Base-by-base conservation (phyloP, 1,140 invertebrate species). In the Saccostrea echinata region DNA sequence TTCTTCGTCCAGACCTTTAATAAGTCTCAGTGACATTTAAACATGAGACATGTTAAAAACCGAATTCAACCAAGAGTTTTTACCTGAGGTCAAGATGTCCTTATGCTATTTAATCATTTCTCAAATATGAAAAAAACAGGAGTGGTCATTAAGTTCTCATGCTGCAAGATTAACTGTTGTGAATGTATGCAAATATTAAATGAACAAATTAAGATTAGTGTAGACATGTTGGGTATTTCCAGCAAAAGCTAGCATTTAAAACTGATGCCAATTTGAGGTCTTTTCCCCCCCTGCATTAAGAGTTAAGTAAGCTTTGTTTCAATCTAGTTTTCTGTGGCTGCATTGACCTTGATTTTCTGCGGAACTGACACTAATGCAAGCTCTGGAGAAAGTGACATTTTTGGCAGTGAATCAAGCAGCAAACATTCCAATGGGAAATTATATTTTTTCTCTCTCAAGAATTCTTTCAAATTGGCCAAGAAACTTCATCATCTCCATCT, bases 401-500 rank as follows among this genome's bases (percentile, higher is more conserved):
- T 76, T 76, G 68, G 68, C 68, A 76, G 27, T 76, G 68, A 76
- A 76, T 76, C 68, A 76, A 76, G 30, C 68, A 76, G 3, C 68
- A 30, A 76, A 76, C 68, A 76, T 76, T 76, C 68, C 68, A 76
- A 76, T 76, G 68, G 68, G 68, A 76, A 76, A 76, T 76, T 76
- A 76, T 76, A 76, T 76, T 76, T 76, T 76, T 76, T 76, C 68
- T 76, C 68, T 76, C 68, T 76, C 68, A 76, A 76, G 68, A 76
- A 76, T 76, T 76, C 68, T 76, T 76, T 76, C 27, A 76, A 76
- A 76, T 76, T 76, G 68, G 68, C 68, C 27, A 30, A 43, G 68
- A 24, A 76, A 33, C 24, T 76, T 30, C 68, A 76, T 76, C 68
- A 30, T 76, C 30, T 16, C 27, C 68, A 30, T 76, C 68, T 27